phyloP scores from a whole-genome alignment of 2,888 invertebrate genomes.

The Adelognathus sp. region DNA sequence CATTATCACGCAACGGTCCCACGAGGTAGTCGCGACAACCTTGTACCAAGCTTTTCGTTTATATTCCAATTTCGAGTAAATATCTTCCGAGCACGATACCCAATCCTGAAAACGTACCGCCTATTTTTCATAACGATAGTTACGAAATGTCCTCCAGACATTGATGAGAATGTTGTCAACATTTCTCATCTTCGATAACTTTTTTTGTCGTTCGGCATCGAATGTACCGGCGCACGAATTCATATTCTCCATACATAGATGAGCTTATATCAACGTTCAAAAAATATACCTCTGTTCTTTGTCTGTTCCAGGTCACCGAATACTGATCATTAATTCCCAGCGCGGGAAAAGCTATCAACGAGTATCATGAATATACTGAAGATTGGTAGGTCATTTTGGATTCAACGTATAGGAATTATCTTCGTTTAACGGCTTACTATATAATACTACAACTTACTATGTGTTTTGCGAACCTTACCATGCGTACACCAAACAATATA shows the following conservation, averaged over 20 bases:
- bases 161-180: not conserved
- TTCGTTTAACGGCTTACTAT: too few species aligned
- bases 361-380: too few species aligned
- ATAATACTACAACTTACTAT: too few species aligned
- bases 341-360: too few species aligned
- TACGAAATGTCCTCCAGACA: not conserved
- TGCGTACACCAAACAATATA: too few species aligned
- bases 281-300: too few species aligned
- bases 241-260: not conserved
- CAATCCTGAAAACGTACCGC: not conserved
- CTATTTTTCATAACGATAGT: not conserved
- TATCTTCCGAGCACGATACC: conserved; percentile 12
- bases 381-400: too few species aligned
- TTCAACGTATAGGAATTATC: too few species aligned
- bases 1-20: conserved; percentile 36
- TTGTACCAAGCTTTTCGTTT: conserved; percentile 33
- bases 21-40: conserved; percentile 3
- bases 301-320: too few species aligned
- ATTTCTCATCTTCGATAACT: not conserved
- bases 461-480: too few species aligned
- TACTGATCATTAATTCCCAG: too few species aligned
- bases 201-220: not conserved
- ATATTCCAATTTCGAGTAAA: conserved; percentile 17
- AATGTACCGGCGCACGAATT: not conserved
- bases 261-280: not conserved